These are phyloP conservation scores for Pterocles gutturalis DNA, from an alignment of 2,113 vertebrate species.

Conservation along the genomic window DNA sequence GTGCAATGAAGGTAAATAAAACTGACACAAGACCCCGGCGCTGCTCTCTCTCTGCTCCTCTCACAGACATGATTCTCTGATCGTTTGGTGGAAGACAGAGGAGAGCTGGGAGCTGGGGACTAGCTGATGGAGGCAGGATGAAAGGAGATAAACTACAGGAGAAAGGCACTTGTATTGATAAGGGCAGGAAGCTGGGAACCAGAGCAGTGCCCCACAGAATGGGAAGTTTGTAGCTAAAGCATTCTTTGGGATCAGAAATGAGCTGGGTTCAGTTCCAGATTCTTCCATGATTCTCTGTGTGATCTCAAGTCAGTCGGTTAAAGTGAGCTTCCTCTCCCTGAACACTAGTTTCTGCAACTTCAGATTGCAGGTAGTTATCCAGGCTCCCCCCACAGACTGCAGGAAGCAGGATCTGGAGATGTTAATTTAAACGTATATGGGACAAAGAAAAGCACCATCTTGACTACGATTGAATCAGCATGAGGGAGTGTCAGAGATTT, in stretches of 20 bases:
- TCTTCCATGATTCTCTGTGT: background rate
- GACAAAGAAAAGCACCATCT: background rate
- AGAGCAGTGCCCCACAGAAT: background rate
- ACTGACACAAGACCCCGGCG: conserved; percentile 7
- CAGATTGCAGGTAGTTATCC: background rate
- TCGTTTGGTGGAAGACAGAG: background rate
- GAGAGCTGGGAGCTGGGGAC: conserved; percentile 22
- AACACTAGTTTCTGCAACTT: background rate
- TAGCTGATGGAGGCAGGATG: background rate
- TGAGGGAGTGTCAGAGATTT: fast-evolving
- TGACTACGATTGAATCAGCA: fast-evolving
- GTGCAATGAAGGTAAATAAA: conserved; percentile 62
- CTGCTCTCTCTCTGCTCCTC: background rate
- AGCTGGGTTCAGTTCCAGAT: background rate
- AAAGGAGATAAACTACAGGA: background rate
- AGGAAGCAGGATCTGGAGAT: background rate
- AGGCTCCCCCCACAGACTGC: background rate
- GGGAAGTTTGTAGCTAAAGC: background rate
- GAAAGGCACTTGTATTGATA: background rate
- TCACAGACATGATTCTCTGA: background rate
- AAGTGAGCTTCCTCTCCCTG: background rate
- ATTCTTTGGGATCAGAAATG: background rate
- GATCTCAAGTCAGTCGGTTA: background rate
- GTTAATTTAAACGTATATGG: fast-evolving
- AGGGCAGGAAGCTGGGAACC: background rate